Base-by-base conservation (phyloP, 2,888 invertebrate genomes). In the Apotomis betuletana region DNA sequence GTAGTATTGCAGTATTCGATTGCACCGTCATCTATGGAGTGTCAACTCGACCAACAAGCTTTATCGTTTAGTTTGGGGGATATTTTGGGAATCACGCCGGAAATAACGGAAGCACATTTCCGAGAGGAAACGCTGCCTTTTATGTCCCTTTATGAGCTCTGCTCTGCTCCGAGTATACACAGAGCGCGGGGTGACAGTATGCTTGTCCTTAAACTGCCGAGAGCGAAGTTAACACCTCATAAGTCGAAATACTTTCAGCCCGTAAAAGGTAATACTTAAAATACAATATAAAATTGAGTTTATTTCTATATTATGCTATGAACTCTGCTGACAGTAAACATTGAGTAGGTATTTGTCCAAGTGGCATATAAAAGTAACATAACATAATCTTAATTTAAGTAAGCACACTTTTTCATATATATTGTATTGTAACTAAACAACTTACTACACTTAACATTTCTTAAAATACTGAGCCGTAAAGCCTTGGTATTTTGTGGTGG, bases 21-120 rank as follows among this genome's bases (percentile, higher is more conserved):
- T 6, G 41, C 51, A 15, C 4, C 58, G 36, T 58, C 38, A 38
- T 10, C 51, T 38, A 38, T 27, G 15, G 55, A 55, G 57, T 46
- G 57, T 36, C 55, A 65, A 57, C 46, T 46, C 15, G 15, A 15
- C 15, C 15, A 65, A 46, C 27, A 65, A 65, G 46, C n/a, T 46
- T 27, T 9, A 8, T 27, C 27, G 27, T 15, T 41, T 41, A 6
- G 41, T 76, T 74, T 70, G 75, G 81, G 80, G 80, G 77, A 75
- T 77, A 80, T 82, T 82, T 75, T 74, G 74, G 76, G 74, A 75
- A 78, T 82, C 82, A 82, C 80, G 78, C 76, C 70, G 69, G 77
- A 75, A 75, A 76, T 78, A 75, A 74, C 79, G 85, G 86, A 84
- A 85, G 81, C 79, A 78, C 77, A 67, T 74, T 74, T 70, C 70